Base-by-base conservation (phyloP, 2,113 vertebrate species). In the Aegithalos caudatus region DNA sequence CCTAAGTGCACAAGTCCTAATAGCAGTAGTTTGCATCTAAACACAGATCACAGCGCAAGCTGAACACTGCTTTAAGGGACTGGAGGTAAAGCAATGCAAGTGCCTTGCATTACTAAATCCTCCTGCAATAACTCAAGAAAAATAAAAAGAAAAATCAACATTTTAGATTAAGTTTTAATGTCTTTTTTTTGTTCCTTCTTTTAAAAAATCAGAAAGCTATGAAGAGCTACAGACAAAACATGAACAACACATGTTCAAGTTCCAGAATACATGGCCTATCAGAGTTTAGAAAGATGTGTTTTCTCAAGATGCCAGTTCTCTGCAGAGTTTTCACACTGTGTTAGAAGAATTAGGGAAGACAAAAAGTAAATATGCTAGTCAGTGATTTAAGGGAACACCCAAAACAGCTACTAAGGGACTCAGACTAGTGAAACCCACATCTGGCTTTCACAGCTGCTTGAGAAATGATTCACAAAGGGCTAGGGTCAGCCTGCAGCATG, bases 401-500 rank as follows among this genome's bases (percentile, higher is more conserved):
- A 12, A 33, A 92, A 24, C 53, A 78, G 47, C 70, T 37, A 40
- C 23, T 9, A 74, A 27, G 42, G 42, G 57, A 83, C 57, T 19
- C 33, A 61, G 66, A 61, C 35, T n/a, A 12, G n/a, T 24, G 57
- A 87, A 78, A 71, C 14, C n/a, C 53, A 84, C 73, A 74, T 45
- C 45, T 69, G 78, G 54, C 29, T 88, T 79, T 61, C 2, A 1
- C 73, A 89, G 70, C 38, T 82, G 78, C 62, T 82, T 1, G 7
- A 84, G 28, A 64, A 77, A 58, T 0, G 0, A 87, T 7, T 18
- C 44, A n/a, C 1, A 1, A 25, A 24, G 48, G n/a, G 70, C 47
- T 85, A 0, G 0, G 51, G 70, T 35, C 73, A 53, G 69, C 13
- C 44, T 64, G 48, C 0, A 0, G 51, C 7, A 13, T 0, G 0